Evolutionary conservation across 2,888 invertebrate species (phyloP), one percentile per base, ranked within the genome.

Genomic region (Chaetogeoica ovagalla): DNA sequence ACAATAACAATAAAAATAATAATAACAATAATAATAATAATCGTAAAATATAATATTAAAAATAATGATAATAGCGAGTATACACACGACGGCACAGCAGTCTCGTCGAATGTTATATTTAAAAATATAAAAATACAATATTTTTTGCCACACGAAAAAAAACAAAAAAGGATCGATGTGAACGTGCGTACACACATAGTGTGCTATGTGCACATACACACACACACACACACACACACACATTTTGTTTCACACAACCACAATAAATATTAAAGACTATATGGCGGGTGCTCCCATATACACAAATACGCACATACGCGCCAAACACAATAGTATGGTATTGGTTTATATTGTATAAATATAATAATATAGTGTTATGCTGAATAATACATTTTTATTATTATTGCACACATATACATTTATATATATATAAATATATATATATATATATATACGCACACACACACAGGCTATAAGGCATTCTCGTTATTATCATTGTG

Each of bases 401-500:
- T 79, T 79, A 79, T 79, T 79, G 77, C 77, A 70, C 77, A 77
- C 70, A 70, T 23, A 77, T 70, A 77, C 4, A 30, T 4, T 2
- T 30, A 30, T 4, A 30, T 30, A 30, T 30, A 30, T 30, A 30
- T 30, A 30, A n/a, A n/a, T 30, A 30, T 30, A 30, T 30, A 30
- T 30, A 30, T 30, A 30, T 30, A 30, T 30, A 30, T 30, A 30
- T 30, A 30, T 30, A 30, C 30, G 30, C 4, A 30, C 30, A 30
- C 77, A 70, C 77, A 30, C 30, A 30, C 77, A 70, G 70, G 70
- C 68, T 76, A 48, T 48, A 76, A 76, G 76, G 77, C 77, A 82
- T 82, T 81, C 82, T 82, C 81, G 82, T 82, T 82, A 82, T 82
- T 82, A 82, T 82, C 82, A 82, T 81, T 82, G 82, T 71, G 82